Evolutionary conservation across 1,140 invertebrate species (phyloP), one percentile per base, ranked within the genome.

Genomic region (Drosophila kanapiae): DNA sequence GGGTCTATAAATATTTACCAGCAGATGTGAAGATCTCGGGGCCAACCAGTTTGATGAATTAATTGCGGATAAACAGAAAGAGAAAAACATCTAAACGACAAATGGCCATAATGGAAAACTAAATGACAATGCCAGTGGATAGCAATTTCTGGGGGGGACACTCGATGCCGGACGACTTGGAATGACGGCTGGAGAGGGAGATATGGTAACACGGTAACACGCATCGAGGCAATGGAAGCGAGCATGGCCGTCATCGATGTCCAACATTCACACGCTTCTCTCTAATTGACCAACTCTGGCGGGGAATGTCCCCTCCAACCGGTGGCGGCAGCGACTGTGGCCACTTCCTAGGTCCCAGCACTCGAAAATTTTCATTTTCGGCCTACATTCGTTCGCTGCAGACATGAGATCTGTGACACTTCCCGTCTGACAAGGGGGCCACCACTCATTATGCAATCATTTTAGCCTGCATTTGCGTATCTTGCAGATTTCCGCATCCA

Each of bases 191-290:
- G 49, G 7, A 4, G 29, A 27, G 38, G n/a, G 14, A 40, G 53
- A 83, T 76, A 80, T 80, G 78, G 77, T 85, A 84, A 79, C 81
- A 84, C 62, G 76, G 82, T 85, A 85, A 84, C 82, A 84, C 82
- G 82, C 82, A 85, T 85, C 64, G 67, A 37, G 37, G 51, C 62
- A 51, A 51, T 56, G 67, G 54, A 75, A 74, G 82, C 74, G 56
- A 60, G 62, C 78, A 38, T 53, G 72, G 43, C 48, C 43, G 74
- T 83, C 70, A 76, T 58, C 72, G 59, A 67, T 10, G 49, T 61
- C 38, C 45, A 59, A 16, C 80, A 70, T 87, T 87, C 84, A 88
- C 83, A 87, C 84, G 84, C 76, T 84, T 43, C n/a, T 51, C 63
- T 64, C 65, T 74, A 84, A 84, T 85, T 69, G 68, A 61, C 51